Evolutionary conservation across 2,113 vertebrate species (phyloP), one percentile per base, ranked within the genome.

Genomic region (Lampris megalopsis): DNA sequence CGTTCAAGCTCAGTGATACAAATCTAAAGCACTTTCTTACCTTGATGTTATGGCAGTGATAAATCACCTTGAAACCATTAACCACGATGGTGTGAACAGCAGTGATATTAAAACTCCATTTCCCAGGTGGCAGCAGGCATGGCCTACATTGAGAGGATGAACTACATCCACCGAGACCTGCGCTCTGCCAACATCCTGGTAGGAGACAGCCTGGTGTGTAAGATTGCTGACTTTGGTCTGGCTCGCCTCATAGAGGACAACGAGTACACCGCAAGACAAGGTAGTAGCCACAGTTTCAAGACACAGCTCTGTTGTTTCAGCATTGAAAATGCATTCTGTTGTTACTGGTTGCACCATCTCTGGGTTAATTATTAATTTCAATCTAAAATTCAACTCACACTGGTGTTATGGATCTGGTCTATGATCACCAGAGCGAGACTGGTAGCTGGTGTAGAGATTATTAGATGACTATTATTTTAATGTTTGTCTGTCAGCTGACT

Each of bases 61-160:
- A 6, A 53, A 53, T 83, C 36, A 69, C 61, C 72, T 73, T 71
- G 58, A 79, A 71, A 68, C 38, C 38, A 53, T 72, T 77, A 4
- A 63, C 24, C 63, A 38, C 75, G 71, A 41, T 35, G 67, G 74
- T n/a, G 7, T 40, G 77, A 24, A 24, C 24, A 24, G 24, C 6
- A 73, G 0, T 63, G 52, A 47, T 63, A 70, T 79, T 5, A 24
- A n/a, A 9, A 52, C 77, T 64, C 70, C 6, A 35, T 83, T 68
- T 83, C 2, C 1, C 93, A 98, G 97, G 96, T 98, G 88, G 97
- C 97, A 0, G 96, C 96, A 4, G 97, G 97, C 47, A 99, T 99
- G 98, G 98, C 98, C 1, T 99, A 99, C 81, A 99, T 99, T 0
- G 98, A 99, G 91, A 94, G 98, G 77, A 99, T 99, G 98, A 99